Evolutionary conservation across 2,888 invertebrate genomes (phyloP), one percentile per base, ranked within the genome.

Genomic region (Acleris emargana): DNA sequence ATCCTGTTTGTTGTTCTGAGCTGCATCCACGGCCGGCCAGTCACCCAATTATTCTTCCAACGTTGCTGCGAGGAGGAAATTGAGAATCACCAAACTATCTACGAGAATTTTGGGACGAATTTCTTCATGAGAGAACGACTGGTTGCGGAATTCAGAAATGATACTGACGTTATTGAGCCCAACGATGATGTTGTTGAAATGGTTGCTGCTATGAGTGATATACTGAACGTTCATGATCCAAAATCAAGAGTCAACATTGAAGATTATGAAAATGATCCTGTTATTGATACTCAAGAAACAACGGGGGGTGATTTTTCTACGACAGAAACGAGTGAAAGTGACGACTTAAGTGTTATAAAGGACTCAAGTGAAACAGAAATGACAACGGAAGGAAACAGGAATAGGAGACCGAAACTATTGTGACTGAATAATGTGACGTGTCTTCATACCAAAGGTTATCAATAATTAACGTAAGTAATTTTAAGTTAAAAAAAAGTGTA

Each of bases 31-130:
- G 84, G 88, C 0, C 69, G 88, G 17, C 89, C 91, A 1, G 87
- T 84, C 0, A 73, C 84, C 0, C 82, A 88, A 57, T 68, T 89
- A 0, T 87, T 88, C 69, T 88, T 89, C 66, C 83, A 82, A 22
- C 79, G 86, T 17, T 89, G 90, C 68, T 90, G 87, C 57, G 83
- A 82, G 13, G 87, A 87, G 0, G 84, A 86, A 38, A 88, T 89
- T 0, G 90, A 90, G 68, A 90, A 90, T 52, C 89, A 90, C 64
- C 87, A 86, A 62, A 85, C 84, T 0, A 81, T 88, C 0, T 87
- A 83, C 62, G 88, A 90, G 60, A 87, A 86, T 70, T 83, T 88
- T 13, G 83, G 84, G 0, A 82, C 88, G 17, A 91, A 88, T 58
- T 87, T 82, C 55, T 87, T 82, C 53, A 68, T 89, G 0, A 84